These are phyloP conservation scores for Oxycera nigricornis DNA, from an alignment of 2,888 invertebrate genomes.

Conservation along the genomic window DNA sequence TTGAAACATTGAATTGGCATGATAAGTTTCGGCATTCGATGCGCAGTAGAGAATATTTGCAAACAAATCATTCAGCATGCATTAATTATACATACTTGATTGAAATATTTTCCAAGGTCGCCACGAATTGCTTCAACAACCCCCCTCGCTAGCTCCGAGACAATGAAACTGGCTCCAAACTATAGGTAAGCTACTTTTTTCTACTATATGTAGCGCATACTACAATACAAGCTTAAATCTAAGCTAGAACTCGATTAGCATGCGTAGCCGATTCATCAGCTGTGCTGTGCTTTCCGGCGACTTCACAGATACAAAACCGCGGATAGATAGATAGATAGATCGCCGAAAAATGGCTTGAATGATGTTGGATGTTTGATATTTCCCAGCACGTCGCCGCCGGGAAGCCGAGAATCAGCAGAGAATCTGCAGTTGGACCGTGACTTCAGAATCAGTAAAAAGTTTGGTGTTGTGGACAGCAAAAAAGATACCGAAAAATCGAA, in stretches of 20 bases:
- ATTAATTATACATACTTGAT: too few relatives aligned
- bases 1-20: too few relatives aligned
- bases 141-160: too few relatives aligned
- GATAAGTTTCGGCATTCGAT: too few relatives aligned
- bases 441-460: background rate
- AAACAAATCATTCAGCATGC: too few relatives aligned
- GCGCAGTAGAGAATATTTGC: too few relatives aligned
- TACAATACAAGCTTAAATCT: constrained; percentile 1
- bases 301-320: constrained; percentile 9
- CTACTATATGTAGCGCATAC: too few relatives aligned
- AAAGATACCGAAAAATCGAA: too few relatives aligned
- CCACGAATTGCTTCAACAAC: background rate
- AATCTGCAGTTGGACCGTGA: constrained; percentile 24
- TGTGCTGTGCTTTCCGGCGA: background rate
- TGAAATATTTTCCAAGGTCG: background rate
- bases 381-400: background rate
- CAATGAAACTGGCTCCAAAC: too few relatives aligned
- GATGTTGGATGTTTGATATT: background rate
- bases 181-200: too few relatives aligned
- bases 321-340: constrained; percentile 21
- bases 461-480: background rate
- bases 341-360: background rate
- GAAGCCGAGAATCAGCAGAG: background rate
- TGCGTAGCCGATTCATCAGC: constrained; percentile 1
- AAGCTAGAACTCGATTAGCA: constrained; percentile 7